Evolutionary conservation across 2,113 vertebrate genomes (phyloP).

Genomic region (Stegostoma tigrinum): DNA sequence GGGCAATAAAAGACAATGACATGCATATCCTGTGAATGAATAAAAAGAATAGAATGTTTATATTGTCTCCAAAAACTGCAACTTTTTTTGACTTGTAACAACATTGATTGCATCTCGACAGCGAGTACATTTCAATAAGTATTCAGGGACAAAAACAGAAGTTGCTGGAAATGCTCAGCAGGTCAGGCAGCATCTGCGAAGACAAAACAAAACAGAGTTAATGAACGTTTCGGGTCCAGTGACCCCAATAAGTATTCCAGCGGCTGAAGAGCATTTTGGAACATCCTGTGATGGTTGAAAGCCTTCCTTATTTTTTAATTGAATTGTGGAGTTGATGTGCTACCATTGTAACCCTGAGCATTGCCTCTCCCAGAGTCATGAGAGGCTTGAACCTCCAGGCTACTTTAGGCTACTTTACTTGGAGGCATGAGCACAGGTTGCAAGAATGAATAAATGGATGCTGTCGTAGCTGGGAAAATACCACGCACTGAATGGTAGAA

Average conservation of each 20-base stretch:
- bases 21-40: no score
- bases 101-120: background rate
- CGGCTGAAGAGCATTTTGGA: background rate
- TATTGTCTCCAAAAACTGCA: background rate
- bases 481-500: background rate
- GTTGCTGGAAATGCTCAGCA: no score
- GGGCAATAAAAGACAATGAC: no score
- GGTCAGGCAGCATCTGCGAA: no score
- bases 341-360: background rate
- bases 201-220: no score
- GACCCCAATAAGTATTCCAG: background rate
- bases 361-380: background rate
- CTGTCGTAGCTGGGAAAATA: background rate
- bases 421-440: background rate
- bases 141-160: background rate
- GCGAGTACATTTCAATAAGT: background rate
- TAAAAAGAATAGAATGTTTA: background rate
- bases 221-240: no score
- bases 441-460: background rate
- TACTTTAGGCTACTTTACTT: background rate
- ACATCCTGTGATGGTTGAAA: background rate
- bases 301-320: background rate
- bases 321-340: background rate
- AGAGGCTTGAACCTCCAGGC: background rate
- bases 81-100: background rate